Conservation (phyloP, 2,888 invertebrate species). For the Malthinus flaveolus region DNA sequence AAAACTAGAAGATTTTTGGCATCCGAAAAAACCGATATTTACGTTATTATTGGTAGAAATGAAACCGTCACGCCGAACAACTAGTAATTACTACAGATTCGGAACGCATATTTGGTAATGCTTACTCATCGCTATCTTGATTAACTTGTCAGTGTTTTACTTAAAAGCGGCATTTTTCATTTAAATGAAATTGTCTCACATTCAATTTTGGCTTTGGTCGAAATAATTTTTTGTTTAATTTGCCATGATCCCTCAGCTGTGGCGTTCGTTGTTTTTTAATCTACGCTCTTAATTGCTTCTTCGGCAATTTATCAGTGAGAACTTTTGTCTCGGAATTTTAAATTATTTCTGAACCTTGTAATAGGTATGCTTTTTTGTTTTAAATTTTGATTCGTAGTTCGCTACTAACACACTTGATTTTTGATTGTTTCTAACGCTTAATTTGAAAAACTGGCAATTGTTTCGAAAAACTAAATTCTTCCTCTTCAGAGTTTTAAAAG, state of each 20-base stretch:
- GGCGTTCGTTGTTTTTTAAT: not conserved
- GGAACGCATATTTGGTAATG: conserved; percentile 51
- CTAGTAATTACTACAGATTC: conserved; percentile 51
- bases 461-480: no score
- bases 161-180: conserved; percentile 48
- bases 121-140: conserved; percentile 50
- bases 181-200: not conserved
- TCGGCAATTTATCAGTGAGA: no score
- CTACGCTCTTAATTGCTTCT: not conserved
- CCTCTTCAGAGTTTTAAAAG: no score
- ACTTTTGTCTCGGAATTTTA: no score
- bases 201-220: no score
- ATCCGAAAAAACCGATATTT: conserved; percentile 6
- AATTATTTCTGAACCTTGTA: no score
- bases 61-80: conserved; percentile 45
- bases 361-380: no score
- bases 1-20: no score
- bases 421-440: no score
- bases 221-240: not conserved
- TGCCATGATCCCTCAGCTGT: not conserved
- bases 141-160: conserved; percentile 55
- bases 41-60: conserved; percentile 24
- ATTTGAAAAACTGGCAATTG: no score
- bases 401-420: no score
- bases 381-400: no score